Evolutionary conservation across 2,113 vertebrate genomes (phyloP), one percentile per base, ranked within the genome.

Genomic region (Triplophysa dalaica): DNA sequence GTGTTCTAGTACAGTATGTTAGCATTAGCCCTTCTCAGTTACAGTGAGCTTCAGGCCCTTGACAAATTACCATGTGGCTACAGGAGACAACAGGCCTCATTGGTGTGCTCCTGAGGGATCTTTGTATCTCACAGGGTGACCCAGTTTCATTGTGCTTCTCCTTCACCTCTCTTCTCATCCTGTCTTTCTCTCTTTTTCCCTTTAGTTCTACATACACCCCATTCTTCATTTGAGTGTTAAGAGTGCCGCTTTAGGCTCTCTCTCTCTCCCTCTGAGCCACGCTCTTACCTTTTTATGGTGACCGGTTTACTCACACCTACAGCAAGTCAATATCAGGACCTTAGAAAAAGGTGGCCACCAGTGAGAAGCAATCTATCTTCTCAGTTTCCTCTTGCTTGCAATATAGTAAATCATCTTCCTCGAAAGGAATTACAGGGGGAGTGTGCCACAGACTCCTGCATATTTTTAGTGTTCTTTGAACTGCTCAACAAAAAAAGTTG

Each of bases 111-210:
- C 89, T 87, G 75, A 73, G 88, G 89, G 90, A 91, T 84, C 83
- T 82, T 76, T 54, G 84, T 87, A 86, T 86, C 87, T 87, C 87
- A 81, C 90, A 90, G 89, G 89, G 85, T 93, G 91, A 93, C 91
- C 91, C 89, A 91, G 84, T 91, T 93, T 87, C 88, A 89, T 88
- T 88, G 85, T 4, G 75, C 87, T 78, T 83, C 81, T 85, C 85
- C 79, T 87, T 87, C 77, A 70, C 79, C 79, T 74, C 33, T 26
- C 80, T 86, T 86, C 79, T 50, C 60, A 70, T 33, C 45, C 62
- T 64, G 77, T 16, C 52, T 60, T 76, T 77, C 63, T 80, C 81
- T 56, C 58, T 21, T 17, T 38, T n/a, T n/a, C n/a, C 50, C 54
- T 61, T 13, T 62, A 22, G 8, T 81, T 17, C 70, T 67, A 21